Base-by-base conservation (phyloP, 2,888 invertebrate genomes). In the Heliconius ethilla region DNA sequence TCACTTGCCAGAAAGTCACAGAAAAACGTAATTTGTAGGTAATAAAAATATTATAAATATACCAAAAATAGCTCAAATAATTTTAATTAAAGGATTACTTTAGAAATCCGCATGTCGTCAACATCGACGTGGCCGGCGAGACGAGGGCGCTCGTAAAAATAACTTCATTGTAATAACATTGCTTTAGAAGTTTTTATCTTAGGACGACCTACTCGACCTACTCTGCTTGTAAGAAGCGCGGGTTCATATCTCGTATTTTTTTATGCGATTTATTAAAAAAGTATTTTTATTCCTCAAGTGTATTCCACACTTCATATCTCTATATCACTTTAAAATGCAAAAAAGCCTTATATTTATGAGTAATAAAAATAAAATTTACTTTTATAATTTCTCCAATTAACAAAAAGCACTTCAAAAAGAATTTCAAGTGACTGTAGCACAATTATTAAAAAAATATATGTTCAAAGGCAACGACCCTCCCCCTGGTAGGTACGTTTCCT, bases 61-160 rank as follows among this genome's bases (percentile, higher is more conserved):
- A 55, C 72, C 65, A 25, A 33, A 63, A 69, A 74, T 55, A 65
- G 40, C 74, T 69, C 45, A 67, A 69, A 79, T n/a, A 27, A 27
- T 74, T 76, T 79, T 79, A 79, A 79, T 79, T 79, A 79, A 79
- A 76, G 70, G 76, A 76, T 76, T 79, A 79, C 67, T 76, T 65
- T n/a, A 65, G 15, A 74, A 66, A 74, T 70, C 74, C 76, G 69
- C 73, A 27, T 72, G 67, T 67, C 66, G 75, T 76, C 62, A 79
- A 76, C 72, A 63, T 74, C 51, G 73, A 79, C 65, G 76, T 55
- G 74, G 55, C 73, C 18, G 76, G 76, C 76, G 51, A 76, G 79
- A 76, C 79, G 79, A 51, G 70, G 73, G 25, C 73, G 74, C 69
- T 74, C 79, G 74, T 79, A 79, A 79, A 79, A 76, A 76, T 79